Percentiles rank a stretch among this genome's conserved stretches.
Conservation (phyloP, 2,888 invertebrate genomes). For the Lumbricus terrestris region DNA sequence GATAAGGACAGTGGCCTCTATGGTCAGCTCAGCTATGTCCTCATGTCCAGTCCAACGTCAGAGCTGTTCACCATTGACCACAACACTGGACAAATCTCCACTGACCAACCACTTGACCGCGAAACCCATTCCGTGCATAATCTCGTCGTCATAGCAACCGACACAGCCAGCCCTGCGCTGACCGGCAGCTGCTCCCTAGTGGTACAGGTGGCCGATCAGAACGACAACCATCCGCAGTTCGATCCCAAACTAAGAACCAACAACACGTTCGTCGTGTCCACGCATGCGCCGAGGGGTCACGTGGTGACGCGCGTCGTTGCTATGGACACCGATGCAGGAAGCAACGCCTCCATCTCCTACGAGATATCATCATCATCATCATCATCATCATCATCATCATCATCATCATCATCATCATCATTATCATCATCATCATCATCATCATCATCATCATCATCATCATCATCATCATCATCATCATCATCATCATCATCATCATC, state of each 20-base stretch:
- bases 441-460: too few species aligned
- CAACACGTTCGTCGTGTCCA: slow-evolving; percentile 31
- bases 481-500: too few species aligned
- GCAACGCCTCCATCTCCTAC: slow-evolving; percentile 28
- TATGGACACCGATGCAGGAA: slow-evolving; percentile 28
- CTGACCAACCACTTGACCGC: slow-evolving; percentile 32
- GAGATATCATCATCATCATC: slow-evolving; percentile 7
- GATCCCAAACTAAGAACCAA: slow-evolving; percentile 25
- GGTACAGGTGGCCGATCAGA: slow-evolving; percentile 29
- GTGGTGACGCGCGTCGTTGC: slow-evolving; percentile 31
- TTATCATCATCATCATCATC: too few species aligned
- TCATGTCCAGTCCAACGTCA: slow-evolving; percentile 64
- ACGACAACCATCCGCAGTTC: slow-evolving; percentile 34
- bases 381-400: too few species aligned
- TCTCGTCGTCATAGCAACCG: slow-evolving; percentile 27
- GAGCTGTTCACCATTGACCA: slow-evolving; percentile 71
- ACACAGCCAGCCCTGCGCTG: slow-evolving; percentile 10
- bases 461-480: too few species aligned
- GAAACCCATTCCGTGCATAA: slow-evolving; percentile 28
- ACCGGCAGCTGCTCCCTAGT: slow-evolving; percentile 29
- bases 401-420: too few species aligned
- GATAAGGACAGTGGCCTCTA: slow-evolving; percentile 33
- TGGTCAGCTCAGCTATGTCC: slow-evolving; percentile 29
- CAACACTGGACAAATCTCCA: slow-evolving; percentile 25
- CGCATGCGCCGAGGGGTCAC: slow-evolving; percentile 28